Base-by-base conservation (phyloP, 2,888 invertebrate genomes). In the Chrysolina americana region DNA sequence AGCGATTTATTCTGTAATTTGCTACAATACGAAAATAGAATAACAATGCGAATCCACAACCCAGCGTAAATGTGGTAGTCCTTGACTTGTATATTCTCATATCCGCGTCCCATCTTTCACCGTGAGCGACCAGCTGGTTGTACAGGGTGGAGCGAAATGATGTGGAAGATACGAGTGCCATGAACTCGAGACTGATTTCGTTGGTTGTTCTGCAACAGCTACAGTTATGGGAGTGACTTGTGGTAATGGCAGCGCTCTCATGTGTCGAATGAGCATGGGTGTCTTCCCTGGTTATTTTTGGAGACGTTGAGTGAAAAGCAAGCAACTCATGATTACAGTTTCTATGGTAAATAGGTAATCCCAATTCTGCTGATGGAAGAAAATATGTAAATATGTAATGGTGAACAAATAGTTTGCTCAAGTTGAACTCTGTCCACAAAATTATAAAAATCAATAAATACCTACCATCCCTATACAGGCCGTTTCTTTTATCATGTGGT, bases 81-180 rank as follows among this genome's bases (percentile, higher is more conserved):
- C 84, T 84, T 84, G 84, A 84, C 83, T 84, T 75, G 80, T 81
- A 83, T 83, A 83, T 80, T 81, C 80, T 81, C 80, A 84, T 83
- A 84, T 84, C 84, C 84, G 83, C 81, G 84, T 83, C 83, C 83
- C 84, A 83, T 83, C 83, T 84, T 82, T 82, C 81, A 81, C 77
- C 73, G 74, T 76, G 74, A 75, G 73, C 78, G 68, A 76, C 77
- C 78, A 78, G 78, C 76, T 78, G 78, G 78, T 76, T 68, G 21
- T 53, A 68, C 53, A 53, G 41, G 53, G 68, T 53, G 68, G n/a
- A 17, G 68, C 17, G 36, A 50, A 28, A 66, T 65, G 59, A 47
- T 2, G 6, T 2, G 10, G 19, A 19, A n/a, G n/a, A 21, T 2
- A 1, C 53, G 9, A 21, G 56, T 19, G 23, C 56, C 23, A 56